These are phyloP conservation scores for Gymnocheta viridis DNA, from an alignment of 2,888 invertebrate genomes.

Conservation along the genomic window DNA sequence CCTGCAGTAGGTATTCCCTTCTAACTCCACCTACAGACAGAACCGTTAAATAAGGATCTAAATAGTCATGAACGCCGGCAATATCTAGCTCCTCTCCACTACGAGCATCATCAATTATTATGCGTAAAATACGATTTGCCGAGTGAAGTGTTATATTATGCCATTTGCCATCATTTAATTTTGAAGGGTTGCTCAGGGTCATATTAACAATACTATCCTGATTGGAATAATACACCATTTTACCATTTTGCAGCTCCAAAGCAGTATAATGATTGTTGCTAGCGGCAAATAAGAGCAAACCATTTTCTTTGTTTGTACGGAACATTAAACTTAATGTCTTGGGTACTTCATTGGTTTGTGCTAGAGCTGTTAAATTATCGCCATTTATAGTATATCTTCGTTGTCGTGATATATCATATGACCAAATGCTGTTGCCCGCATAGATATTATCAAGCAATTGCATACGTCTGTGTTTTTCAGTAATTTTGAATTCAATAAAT, in stretches of 20 bases:
- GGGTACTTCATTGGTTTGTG: constrained; percentile 83
- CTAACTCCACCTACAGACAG: constrained; percentile 91
- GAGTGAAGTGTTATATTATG: constrained; percentile 92
- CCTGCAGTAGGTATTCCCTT: constrained; percentile 83
- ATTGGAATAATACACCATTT: constrained; percentile 90
- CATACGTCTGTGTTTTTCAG: constrained; percentile 93
- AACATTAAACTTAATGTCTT: constrained; percentile 91
- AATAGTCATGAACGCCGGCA: constrained; percentile 93
- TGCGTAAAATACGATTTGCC: constrained; percentile 86
- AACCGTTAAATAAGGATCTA: constrained; percentile 93
- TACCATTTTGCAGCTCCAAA: constrained; percentile 89
- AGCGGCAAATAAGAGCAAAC: constrained; percentile 92
- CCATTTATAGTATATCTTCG: constrained; percentile 80
- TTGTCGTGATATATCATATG: constrained; percentile 76
- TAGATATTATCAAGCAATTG: constrained; percentile 92
- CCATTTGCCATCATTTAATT: constrained; percentile 92
- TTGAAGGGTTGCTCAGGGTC: constrained; percentile 86
- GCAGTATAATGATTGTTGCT: constrained; percentile 94
- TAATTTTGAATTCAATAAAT: constrained; percentile 89
- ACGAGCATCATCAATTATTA: constrained; percentile 87
- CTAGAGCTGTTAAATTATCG: constrained; percentile 78
- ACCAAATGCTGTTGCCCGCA: constrained; percentile 88
- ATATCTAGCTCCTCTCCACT: constrained; percentile 93
- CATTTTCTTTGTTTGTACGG: constrained; percentile 89
- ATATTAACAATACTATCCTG: constrained; percentile 91